Percentiles rank a stretch among this genome's conserved stretches.
These are phyloP conservation scores for Motacilla alba DNA, from an alignment of 2,113 vertebrate genomes.

Conservation along the genomic window DNA sequence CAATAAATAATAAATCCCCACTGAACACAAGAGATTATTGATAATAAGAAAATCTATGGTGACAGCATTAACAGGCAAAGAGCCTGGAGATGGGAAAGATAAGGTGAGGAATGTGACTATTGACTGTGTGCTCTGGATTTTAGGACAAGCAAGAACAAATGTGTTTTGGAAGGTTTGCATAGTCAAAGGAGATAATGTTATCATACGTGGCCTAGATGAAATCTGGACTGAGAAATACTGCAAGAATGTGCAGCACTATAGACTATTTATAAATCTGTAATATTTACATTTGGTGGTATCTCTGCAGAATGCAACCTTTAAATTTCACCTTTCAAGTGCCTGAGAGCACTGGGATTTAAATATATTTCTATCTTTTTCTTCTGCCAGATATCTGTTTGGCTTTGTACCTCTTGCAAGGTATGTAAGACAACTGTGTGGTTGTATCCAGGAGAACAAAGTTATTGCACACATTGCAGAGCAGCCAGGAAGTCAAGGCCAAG, in stretches of 20 bases:
- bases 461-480: not conserved
- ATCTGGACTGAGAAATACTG: not conserved
- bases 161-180: not conserved
- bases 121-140: not conserved
- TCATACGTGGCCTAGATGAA: not conserved
- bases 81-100: not conserved
- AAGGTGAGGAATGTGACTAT: not conserved
- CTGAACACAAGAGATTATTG: not conserved
- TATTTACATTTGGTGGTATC: not conserved
- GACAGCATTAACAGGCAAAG: not conserved
- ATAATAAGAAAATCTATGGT: not conserved
- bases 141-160: not conserved
- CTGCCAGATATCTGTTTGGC: not conserved
- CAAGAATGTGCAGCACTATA: not conserved
- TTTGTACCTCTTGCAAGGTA: not conserved
- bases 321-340: not conserved
- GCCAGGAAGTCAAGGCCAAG: not conserved
- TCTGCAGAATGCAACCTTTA: not conserved
- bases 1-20: not conserved
- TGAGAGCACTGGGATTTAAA: not conserved
- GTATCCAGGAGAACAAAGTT: not conserved
- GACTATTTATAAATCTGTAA: not conserved
- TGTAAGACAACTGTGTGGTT: not conserved
- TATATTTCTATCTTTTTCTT: not conserved
- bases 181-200: not conserved